Evolutionary conservation across 2,797 vertebrate species (phyloP), one percentile per base, ranked within the genome.

Genomic region (Zenarchopterus dispar): DNA sequence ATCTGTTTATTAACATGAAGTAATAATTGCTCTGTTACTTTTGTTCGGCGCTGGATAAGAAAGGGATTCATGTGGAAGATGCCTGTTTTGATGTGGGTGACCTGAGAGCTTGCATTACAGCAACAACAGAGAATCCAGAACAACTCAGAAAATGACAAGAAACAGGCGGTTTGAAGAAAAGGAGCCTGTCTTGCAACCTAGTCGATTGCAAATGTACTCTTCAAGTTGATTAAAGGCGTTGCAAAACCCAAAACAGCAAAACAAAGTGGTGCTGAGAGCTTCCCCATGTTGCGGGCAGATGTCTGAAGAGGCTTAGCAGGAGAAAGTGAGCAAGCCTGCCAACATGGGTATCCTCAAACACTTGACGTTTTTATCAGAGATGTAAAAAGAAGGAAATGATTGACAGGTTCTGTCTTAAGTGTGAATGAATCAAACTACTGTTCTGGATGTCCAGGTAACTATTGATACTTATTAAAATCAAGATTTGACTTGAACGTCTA

Each of bases 261-360:
- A 88, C 69, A 84, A 76, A 80, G 68, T 61, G 66, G 72, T 41
- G 48, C 67, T 58, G 49, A 66, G 54, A 75, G 77, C 28, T 19
- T n/a, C 56, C 78, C 65, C 87, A 91, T 89, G 88, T 88, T 91
- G 86, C 73, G 62, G 78, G 57, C 92, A 93, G 90, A 92, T 92
- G 92, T 91, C 57, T 78, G 61, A 64, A 59, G 23, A 47, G 50
- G 56, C 67, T 65, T 62, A 77, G 61, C 6, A 22, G 62, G 73
- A 84, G 80, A 82, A 71, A 81, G 73, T 79, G 52, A 81, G 36
- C 7, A 13, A n/a, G 28, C 15, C 55, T 62, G 46, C 49, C 63
- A 66, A 60, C 17, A 21, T 31, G 64, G 47, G 46, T 42, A 57
- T 72, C 67, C 61, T 46, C 47, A 15, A 54, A 84, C 58, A 41